Percentiles rank a stretch among this genome's conserved stretches.
Evolutionary conservation across 2,113 vertebrate genomes (phyloP).

Genomic region (Psittacula cyanocephala): DNA sequence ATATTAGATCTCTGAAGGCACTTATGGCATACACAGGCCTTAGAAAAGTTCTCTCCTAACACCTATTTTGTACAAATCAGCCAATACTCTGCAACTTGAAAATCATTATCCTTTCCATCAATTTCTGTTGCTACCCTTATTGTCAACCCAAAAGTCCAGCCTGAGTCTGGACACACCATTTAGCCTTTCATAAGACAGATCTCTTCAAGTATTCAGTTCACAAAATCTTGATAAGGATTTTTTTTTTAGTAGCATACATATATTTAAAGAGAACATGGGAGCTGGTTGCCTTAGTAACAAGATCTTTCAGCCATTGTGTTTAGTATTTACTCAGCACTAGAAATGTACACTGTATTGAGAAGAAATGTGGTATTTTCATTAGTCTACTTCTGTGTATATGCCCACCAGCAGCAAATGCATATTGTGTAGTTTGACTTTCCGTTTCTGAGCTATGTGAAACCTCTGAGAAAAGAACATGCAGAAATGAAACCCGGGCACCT

Average conservation of each 20-base stretch:
- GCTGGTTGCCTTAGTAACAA: conserved; percentile 50
- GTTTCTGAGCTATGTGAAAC: conserved; percentile 43
- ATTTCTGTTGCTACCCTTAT: not conserved
- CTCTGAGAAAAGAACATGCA: conserved; percentile 3
- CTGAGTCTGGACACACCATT: not conserved
- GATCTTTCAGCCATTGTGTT: conserved; percentile 4
- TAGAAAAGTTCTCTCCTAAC: not conserved
- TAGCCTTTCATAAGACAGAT: not conserved
- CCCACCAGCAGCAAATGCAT: not conserved
- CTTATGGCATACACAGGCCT: not conserved
- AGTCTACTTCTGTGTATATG: not conserved
- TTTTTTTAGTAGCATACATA: not conserved
- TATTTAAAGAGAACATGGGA: conserved; percentile 3
- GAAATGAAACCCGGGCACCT: conserved; percentile 60
- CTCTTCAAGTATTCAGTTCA: not conserved
- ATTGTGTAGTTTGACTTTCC: conserved; percentile 22
- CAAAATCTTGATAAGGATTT: not conserved
- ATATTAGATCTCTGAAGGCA: not conserved
- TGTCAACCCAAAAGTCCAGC: not conserved
- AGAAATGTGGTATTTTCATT: conserved; percentile 24
- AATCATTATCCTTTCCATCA: not conserved
- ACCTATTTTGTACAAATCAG: not conserved
- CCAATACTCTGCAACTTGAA: not conserved
- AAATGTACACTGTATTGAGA: conserved; percentile 3
- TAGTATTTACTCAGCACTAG: conserved; percentile 40